Evolutionary conservation across 2,113 vertebrate genomes (phyloP).

Genomic region (Naja naja): DNA sequence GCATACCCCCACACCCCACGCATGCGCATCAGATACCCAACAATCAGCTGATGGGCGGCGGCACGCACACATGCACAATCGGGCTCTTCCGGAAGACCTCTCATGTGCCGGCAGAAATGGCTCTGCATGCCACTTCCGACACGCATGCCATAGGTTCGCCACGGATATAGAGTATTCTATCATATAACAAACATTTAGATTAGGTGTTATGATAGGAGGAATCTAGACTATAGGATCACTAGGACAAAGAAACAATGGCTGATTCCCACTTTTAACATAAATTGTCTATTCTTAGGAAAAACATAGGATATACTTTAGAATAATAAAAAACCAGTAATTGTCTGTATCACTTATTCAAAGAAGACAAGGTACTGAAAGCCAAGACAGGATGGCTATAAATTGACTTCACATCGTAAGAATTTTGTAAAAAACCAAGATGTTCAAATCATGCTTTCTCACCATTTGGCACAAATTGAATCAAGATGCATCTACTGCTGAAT

Average conservation of each 20-base stretch:
- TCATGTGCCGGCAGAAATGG: too few relatives aligned
- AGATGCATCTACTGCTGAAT: constrained; percentile 58
- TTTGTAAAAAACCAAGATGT: constrained; percentile 53
- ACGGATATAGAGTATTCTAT: background rate
- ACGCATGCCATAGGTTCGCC: too few relatives aligned
- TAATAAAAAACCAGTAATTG: constrained; percentile 61
- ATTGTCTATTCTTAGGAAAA: constrained; percentile 3
- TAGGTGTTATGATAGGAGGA: background rate
- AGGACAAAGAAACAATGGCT: background rate
- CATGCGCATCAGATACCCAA: too few relatives aligned
- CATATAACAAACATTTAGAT: background rate
- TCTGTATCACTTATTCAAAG: constrained; percentile 59
- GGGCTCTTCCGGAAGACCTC: too few relatives aligned
- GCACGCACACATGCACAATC: too few relatives aligned
- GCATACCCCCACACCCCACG: too few relatives aligned
- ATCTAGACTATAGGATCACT: background rate
- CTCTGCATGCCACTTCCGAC: too few relatives aligned
- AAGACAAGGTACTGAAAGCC: constrained; percentile 56
- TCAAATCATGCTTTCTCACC: constrained; percentile 55
- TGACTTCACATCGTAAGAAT: constrained; percentile 59
- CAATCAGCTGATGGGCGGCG: too few relatives aligned
- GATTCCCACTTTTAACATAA: background rate
- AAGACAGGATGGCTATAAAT: constrained; percentile 59
- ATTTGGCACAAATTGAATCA: constrained; percentile 63
- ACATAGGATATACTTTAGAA: constrained; percentile 50